Base-by-base conservation (phyloP, 2,797 vertebrate species). In the Chiloscyllium punctatum region DNA sequence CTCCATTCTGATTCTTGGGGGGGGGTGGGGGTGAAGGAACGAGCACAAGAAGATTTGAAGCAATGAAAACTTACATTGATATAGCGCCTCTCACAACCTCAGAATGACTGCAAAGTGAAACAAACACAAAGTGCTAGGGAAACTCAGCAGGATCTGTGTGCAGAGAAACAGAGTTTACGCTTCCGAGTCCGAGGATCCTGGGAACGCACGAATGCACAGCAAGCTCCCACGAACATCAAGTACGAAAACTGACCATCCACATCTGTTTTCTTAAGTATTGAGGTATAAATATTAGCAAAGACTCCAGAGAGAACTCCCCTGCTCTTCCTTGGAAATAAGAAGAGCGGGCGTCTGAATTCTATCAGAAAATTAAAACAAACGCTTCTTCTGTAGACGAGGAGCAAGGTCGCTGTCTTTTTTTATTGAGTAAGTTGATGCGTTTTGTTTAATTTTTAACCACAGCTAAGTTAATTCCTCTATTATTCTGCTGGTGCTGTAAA, bases 401-500 rank as follows among this genome's bases (percentile, higher is more conserved):
- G 27, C 53, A 90, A 62, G 51, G 51, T 33, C 11, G 30, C 87
- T 90, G 48, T 30, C 51, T 88, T 62, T 48, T n/a, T 53, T 57
- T 90, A 87, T 51, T 51, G 48, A 87, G 84, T 51, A 57, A 30
- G 11, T 90, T 30, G 27, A 57, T 57, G 51, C 33, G 86, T 4
- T 88, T 90, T 87, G 42, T 87, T 33, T 57, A 33, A 90, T 57
- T 90, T 88, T 90, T 62, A 90, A 62, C 27, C 87, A 53, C 87
- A 62, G 51, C 30, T 62, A 13, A 33, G 87, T 57, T 90, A 62
- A 90, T 57, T 90, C 33, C 27, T 62, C 51, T 33, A 90, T 33
- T 90, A 62, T 90, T 74, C 53, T 57, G 51, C 53, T 13, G 27
- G 27, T 62, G 87, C 27, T 16, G 51, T 16, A 62, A 90, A 90